A percentile compares a stretch with the other conserved stretches of the same genome.
These are phyloP conservation scores for Pelobates cultripes DNA, from an alignment of 2,797 vertebrate genomes.

Conservation along the genomic window DNA sequence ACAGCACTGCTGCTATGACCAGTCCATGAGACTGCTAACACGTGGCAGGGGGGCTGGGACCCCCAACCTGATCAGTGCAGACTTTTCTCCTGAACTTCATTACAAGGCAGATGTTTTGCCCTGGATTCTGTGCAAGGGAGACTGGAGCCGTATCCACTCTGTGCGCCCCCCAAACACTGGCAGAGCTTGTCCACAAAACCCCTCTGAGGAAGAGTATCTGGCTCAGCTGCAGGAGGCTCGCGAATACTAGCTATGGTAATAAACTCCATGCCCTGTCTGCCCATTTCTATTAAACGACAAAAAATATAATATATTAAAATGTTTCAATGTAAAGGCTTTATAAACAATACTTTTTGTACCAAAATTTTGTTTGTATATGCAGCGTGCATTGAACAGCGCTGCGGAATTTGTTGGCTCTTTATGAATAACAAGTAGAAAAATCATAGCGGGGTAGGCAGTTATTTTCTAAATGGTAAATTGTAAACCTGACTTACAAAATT, in stretches of 20 bases:
- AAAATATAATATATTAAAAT: background rate
- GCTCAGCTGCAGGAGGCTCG: constrained; percentile 90
- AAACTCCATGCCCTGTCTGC: background rate
- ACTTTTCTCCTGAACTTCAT: constrained; percentile 94
- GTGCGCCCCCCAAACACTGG: constrained; percentile 91
- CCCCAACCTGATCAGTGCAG: constrained; percentile 90
- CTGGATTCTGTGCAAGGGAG: constrained; percentile 95
- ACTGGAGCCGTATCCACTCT: constrained; percentile 92
- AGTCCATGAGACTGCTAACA: constrained; percentile 85
- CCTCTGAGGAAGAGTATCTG: constrained; percentile 83
- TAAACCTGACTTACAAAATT: too few relatives aligned
- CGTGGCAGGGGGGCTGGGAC: constrained; percentile 87
- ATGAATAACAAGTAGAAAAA: too few relatives aligned
- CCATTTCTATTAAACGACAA: background rate
- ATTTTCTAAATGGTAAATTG: too few relatives aligned
- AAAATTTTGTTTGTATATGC: background rate
- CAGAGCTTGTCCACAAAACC: constrained; percentile 80
- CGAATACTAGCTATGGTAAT: constrained; percentile 76
- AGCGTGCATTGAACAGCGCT: too few relatives aligned
- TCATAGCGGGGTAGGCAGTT: too few relatives aligned
- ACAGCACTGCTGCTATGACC: constrained; percentile 93
- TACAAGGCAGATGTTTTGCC: constrained; percentile 92
- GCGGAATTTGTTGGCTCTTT: too few relatives aligned
- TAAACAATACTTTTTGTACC: background rate
- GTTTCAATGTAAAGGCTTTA: background rate